Percentiles rank a stretch among this genome's conserved stretches.
phyloP scores from a whole-genome alignment of 2,888 invertebrate species.

The Unio pictorum region DNA sequence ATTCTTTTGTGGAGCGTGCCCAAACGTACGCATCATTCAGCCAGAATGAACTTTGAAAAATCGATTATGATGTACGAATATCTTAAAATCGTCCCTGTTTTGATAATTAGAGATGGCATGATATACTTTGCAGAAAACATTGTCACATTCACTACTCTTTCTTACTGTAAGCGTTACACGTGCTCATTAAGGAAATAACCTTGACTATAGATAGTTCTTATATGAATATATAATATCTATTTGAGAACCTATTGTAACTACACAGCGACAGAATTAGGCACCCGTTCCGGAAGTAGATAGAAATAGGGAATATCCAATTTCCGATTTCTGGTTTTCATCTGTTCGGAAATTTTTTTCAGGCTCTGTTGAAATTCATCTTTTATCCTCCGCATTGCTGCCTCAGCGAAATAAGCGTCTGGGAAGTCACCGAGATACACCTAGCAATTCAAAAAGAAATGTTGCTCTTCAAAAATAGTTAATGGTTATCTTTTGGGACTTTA shows the following conservation, averaged over 20 bases:
- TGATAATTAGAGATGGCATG: too few relatives aligned
- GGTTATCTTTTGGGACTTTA: not conserved
- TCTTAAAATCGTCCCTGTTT: too few relatives aligned
- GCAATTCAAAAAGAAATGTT: not conserved
- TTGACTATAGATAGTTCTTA: too few relatives aligned
- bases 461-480: not conserved
- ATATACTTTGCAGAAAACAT: too few relatives aligned
- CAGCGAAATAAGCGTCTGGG: constrained; percentile 27
- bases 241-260: not conserved
- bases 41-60: too few relatives aligned
- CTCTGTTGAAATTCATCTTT: constrained; percentile 25
- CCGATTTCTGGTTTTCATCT: constrained; percentile 21
- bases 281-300: constrained; percentile 27
- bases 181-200: too few relatives aligned
- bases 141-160: too few relatives aligned
- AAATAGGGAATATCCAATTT: constrained; percentile 25
- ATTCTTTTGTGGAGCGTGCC: too few relatives aligned
- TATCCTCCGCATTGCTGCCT: constrained; percentile 18
- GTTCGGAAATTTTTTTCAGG: constrained; percentile 15
- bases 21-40: too few relatives aligned
- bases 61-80: too few relatives aligned
- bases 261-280: constrained; percentile 30
- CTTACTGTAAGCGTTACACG: too few relatives aligned
- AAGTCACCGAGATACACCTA: constrained; percentile 26
- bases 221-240: too few relatives aligned